phyloP scores from a whole-genome alignment of 2,797 vertebrate species.

The Myripristis murdjan region DNA sequence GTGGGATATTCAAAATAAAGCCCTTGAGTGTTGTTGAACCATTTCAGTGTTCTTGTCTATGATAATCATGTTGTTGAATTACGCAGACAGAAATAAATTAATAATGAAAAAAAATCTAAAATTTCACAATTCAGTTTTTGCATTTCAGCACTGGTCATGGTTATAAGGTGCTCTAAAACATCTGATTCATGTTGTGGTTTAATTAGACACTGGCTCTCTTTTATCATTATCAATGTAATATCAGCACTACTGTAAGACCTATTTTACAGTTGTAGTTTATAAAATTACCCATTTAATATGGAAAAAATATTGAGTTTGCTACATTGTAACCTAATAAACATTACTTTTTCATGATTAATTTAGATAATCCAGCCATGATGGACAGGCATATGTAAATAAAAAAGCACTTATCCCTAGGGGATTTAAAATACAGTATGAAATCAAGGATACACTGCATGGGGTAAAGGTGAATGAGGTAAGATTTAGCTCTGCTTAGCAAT shows the following conservation, averaged over 20 bases:
- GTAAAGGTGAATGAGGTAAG: background rate
- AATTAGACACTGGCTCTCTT: too few species aligned
- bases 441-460: background rate
- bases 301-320: too few species aligned
- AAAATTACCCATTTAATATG: too few species aligned
- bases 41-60: conserved; percentile 15
- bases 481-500: conserved; percentile 2
- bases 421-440: conserved; percentile 9
- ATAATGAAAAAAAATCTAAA: background rate
- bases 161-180: too few species aligned
- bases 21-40: conserved; percentile 19
- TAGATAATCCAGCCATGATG: too few species aligned
- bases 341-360: too few species aligned
- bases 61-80: background rate
- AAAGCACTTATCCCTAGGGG: background rate
- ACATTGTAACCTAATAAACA: too few species aligned
- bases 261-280: too few species aligned
- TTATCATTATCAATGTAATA: too few species aligned
- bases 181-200: too few species aligned
- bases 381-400: background rate
- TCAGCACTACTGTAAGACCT: too few species aligned
- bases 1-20: conserved; percentile 31
- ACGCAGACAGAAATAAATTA: background rate
- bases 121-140: background rate
- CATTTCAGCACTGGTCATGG: too few species aligned